phyloP scores from a whole-genome alignment of 2,797 vertebrate species.

The Uromys caudimaculatus region DNA sequence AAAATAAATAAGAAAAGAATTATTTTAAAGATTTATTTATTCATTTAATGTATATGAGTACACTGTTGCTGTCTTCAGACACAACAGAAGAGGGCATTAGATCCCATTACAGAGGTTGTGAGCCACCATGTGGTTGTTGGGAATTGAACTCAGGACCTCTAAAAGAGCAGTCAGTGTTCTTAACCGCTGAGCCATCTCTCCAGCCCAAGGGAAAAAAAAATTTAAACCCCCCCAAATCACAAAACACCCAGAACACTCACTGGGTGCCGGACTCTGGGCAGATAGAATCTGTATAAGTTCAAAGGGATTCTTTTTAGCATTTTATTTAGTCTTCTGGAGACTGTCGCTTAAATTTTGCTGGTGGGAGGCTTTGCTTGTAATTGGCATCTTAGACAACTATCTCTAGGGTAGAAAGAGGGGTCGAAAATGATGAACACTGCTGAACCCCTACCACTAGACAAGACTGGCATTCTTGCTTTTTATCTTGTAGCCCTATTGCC shows the following conservation, averaged over 20 bases:
- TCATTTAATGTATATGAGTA: neutral
- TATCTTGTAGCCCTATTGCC: neutral
- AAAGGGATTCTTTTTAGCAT: neutral
- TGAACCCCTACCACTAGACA: accelerated
- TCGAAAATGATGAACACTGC: neutral
- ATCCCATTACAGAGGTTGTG: neutral
- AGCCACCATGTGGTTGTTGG: neutral
- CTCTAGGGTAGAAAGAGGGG: neutral
- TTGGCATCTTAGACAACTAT: neutral
- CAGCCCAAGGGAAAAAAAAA: neutral
- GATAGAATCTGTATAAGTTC: neutral
- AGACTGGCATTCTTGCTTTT: neutral
- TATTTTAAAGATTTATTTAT: neutral
- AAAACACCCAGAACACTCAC: neutral
- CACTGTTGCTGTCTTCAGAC: neutral
- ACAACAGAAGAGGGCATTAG: neutral
- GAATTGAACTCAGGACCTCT: neutral
- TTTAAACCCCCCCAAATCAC: neutral
- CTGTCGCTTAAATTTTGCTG: neutral
- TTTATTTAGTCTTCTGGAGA: neutral
- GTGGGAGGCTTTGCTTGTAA: neutral
- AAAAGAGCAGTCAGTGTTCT: neutral
- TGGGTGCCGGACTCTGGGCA: neutral
- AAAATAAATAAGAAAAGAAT: neutral
- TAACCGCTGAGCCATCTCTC: neutral